Base-by-base conservation (phyloP, 2,888 invertebrate genomes). In the Oscheius sp. region DNA sequence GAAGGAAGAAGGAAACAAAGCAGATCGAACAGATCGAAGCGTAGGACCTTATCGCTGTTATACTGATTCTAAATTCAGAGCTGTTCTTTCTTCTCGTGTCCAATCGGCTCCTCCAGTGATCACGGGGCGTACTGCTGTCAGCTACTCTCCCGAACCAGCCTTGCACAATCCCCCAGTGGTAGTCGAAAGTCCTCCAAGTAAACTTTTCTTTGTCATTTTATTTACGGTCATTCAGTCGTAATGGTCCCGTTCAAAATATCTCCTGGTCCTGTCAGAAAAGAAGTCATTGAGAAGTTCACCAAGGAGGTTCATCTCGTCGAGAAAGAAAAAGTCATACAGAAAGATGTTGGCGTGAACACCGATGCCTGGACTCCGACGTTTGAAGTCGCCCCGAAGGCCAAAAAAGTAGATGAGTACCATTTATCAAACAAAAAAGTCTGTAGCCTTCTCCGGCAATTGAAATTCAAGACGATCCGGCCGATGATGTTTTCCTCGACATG, bases 261-360 rank as follows among this genome's bases (percentile, higher is more conserved):
- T 48, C 65, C 65, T 7, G 21, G 33, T 13, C 42, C 55, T 13
- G 32, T 50, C n/a, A 50, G 66, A n/a, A 53, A 2, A 13, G 68
- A 66, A 51, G 33, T 66, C 11, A 13, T 68, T 11, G 68, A 68
- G 55, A 68, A 68, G 35, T 37, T 37, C 13, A 68, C 68, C 42
- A 68, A 68, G 37, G 81, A 81, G 50, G 74, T 81, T 37, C 76
- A 74, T 13, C 71, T 79, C n/a, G 9, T 81, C 29, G 65, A 75
- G 48, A 76, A 77, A 2, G 76, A 79, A 13, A 76, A 65, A 47
- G 73, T 76, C 35, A 47, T 57, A 21, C 21, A 70, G 10, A 75
- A 70, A 29, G 79, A 81, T n/a, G 55, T 76, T 35, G 80, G 75
- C 47, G 65, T 73, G 1, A 80, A 63, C 58, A 80, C 80, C 37